Conservation (phyloP, 2,888 invertebrate species). For the Gisinianus flammeolus region DNA sequence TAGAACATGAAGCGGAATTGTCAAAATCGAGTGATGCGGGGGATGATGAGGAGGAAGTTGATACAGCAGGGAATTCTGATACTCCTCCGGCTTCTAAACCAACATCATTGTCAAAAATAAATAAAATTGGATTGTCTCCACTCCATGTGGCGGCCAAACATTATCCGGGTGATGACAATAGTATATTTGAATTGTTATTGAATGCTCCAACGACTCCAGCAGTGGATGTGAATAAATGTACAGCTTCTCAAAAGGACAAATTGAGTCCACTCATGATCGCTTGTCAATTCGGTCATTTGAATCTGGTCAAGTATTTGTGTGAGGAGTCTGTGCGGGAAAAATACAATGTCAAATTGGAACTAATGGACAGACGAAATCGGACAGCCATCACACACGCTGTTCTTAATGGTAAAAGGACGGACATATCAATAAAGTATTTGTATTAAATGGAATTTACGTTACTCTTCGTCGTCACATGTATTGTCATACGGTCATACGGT, state of each 20-base stretch:
- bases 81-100: slow-evolving; percentile 58
- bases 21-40: background rate
- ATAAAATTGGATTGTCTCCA: slow-evolving; percentile 61
- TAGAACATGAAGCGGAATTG: slow-evolving; percentile 49
- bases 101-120: slow-evolving; percentile 60
- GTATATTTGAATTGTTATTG: background rate
- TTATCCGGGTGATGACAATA: slow-evolving; percentile 60
- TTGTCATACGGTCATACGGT: too few relatives aligned
- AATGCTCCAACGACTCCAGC: slow-evolving; percentile 55
- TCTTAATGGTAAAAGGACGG: too few relatives aligned
- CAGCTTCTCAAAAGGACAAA: slow-evolving; percentile 62
- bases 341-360: slow-evolving; percentile 63
- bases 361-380: slow-evolving; percentile 64
- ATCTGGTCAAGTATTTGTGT: slow-evolving; percentile 62
- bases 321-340: slow-evolving; percentile 59
- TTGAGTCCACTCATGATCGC: slow-evolving; percentile 64
- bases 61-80: too few relatives aligned
- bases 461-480: too few relatives aligned
- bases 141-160: slow-evolving; percentile 62
- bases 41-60: background rate
- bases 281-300: slow-evolving; percentile 62
- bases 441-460: too few relatives aligned
- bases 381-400: slow-evolving; percentile 65
- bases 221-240: slow-evolving; percentile 61
- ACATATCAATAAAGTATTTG: too few relatives aligned